These are phyloP conservation scores for Hipposideros armiger DNA, from an alignment of 2,113 vertebrate species.

Conservation along the genomic window DNA sequence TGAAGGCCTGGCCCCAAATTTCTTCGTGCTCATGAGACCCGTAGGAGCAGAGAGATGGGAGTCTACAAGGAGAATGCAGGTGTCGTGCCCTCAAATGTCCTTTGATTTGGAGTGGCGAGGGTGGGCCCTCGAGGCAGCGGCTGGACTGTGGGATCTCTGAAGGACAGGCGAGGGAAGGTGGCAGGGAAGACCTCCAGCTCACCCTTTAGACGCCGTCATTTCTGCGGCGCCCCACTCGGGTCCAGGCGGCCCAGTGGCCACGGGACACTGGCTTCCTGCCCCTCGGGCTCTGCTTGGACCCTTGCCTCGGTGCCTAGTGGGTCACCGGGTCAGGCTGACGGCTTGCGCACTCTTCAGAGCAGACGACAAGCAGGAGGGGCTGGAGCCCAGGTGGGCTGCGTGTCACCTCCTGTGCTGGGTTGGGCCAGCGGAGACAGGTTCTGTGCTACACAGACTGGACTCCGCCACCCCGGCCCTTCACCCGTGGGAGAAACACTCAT, in stretches of 20 bases:
- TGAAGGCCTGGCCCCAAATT: background rate
- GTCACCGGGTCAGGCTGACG: background rate
- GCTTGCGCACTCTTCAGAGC: background rate
- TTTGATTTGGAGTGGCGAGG: background rate
- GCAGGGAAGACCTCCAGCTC: background rate
- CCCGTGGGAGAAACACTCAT: too few relatives aligned
- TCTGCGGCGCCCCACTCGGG: rapidly evolving
- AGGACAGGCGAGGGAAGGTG: background rate
- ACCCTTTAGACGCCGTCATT: background rate
- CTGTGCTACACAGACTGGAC: too few relatives aligned
- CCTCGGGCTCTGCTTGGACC: background rate
- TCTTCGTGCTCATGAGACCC: rapidly evolving
- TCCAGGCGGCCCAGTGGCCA: too few relatives aligned
- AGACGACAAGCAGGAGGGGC: background rate
- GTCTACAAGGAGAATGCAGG: background rate
- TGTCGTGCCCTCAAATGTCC: background rate
- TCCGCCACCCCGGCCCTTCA: too few relatives aligned
- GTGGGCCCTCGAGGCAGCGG: rapidly evolving
- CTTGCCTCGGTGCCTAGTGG: background rate
- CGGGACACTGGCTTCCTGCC: background rate
- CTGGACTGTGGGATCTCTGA: rapidly evolving
- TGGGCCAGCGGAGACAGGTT: background rate
- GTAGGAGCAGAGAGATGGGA: background rate
- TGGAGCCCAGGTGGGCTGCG: background rate
- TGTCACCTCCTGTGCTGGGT: rapidly evolving